A percentile compares a stretch with the other conserved stretches of the same genome.
These are phyloP conservation scores for Carlito syrichta DNA, from an alignment of 2,113 vertebrate genomes.

Conservation along the genomic window DNA sequence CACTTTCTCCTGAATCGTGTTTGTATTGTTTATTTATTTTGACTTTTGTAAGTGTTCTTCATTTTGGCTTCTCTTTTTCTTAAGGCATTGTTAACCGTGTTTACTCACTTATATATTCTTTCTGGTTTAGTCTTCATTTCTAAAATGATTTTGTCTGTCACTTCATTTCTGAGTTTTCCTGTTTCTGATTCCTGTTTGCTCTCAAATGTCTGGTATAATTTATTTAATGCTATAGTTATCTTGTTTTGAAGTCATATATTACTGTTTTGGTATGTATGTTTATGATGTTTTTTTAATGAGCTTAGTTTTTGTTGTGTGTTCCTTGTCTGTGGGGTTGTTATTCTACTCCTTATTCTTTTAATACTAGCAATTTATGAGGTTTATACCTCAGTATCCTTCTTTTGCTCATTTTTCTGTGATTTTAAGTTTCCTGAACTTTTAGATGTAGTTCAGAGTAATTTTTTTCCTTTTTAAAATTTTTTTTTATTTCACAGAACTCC, in stretches of 20 bases:
- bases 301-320: not conserved
- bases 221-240: not conserved
- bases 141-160: not conserved
- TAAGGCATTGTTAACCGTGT: not conserved
- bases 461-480: no score
- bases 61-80: not conserved
- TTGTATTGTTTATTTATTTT: not conserved
- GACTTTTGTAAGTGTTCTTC: not conserved
- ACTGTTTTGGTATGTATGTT: not conserved
- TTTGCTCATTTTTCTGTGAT: not conserved
- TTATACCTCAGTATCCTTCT: not conserved
- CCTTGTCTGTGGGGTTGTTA: not conserved
- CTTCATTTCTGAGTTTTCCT: not conserved
- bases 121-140: not conserved
- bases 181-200: not conserved
- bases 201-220: not conserved
- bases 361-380: not conserved
- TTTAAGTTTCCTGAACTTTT: slow-evolving; percentile 1
- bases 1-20: not conserved
- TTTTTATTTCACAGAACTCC: not conserved
- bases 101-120: not conserved
- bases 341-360: not conserved
- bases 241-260: not conserved
- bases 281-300: not conserved
- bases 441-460: not conserved